phyloP scores from a whole-genome alignment of 2,888 invertebrate species.

The Stenolophus ochropezus region DNA sequence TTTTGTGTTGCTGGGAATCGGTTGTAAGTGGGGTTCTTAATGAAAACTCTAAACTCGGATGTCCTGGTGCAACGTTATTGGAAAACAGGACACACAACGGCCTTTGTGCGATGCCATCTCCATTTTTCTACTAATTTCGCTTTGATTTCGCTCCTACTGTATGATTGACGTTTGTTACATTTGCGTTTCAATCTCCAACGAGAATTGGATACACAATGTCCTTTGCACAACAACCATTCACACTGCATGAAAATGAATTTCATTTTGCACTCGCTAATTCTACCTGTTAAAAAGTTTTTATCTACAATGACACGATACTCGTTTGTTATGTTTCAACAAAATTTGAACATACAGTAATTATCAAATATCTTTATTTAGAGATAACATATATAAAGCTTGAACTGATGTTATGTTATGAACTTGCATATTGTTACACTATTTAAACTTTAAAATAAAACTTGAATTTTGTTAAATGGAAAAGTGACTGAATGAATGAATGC shows the following conservation, averaged over 20 bases:
- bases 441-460: too few relatives aligned
- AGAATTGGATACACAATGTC: not conserved
- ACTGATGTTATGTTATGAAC: too few relatives aligned
- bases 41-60: slow-evolving; percentile 29
- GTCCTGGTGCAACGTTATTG: slow-evolving; percentile 5
- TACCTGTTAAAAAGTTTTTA: not conserved
- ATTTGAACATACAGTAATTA: too few relatives aligned
- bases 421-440: too few relatives aligned
- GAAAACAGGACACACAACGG: not conserved
- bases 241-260: not conserved
- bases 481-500: too few relatives aligned
- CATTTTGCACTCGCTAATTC: too few relatives aligned
- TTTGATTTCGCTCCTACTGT: not conserved
- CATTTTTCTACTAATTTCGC: not conserved
- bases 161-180: not conserved
- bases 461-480: too few relatives aligned
- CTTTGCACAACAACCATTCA: not conserved
- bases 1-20: slow-evolving; percentile 15
- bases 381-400: too few relatives aligned
- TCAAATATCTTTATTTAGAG: too few relatives aligned
- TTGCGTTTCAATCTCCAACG: not conserved
- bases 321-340: too few relatives aligned
- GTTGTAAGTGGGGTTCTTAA: slow-evolving; percentile 23
- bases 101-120: not conserved
- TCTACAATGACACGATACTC: too few relatives aligned